Evolutionary conservation across 2,888 invertebrate species (phyloP), one percentile per base, ranked within the genome.

Genomic region (Uropetala carovei): DNA sequence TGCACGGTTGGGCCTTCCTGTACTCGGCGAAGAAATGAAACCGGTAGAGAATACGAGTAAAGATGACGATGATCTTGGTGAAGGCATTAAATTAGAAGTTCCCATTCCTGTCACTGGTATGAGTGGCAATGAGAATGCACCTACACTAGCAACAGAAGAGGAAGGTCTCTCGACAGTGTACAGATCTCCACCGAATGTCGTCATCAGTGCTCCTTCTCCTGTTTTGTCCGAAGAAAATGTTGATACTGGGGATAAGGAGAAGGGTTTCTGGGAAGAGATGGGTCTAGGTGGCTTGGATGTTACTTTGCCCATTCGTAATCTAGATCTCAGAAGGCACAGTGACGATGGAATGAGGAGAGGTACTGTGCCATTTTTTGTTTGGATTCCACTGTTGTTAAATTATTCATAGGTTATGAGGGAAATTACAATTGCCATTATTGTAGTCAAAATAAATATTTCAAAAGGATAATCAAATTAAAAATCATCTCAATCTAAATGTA

Each of bases 311-410:
- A 89, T 89, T n/a, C 89, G 89, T 60, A 93, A 93, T 91, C 93
- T 93, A 89, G 93, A 93, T 92, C 93, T 94, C 18, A 93, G 94
- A 93, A 94, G 94, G 93, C 94, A 94, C 92, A 95, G 94, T 91
- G 94, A 94, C 84, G 95, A 94, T 92, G 95, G 95, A 92, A 95
- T 95, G 94, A 95, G 95, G 93, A 95, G 95, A 94, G 93, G 95
- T 95, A 93, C 11, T 11, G 9, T 86, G 13, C 30, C n/a, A 57
- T n/a, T 84, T 57, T 57, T 57, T 84, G 56, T 84, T 30, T 27
- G 27, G 11, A 22, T 11, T 27, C 13, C 27, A 11, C 75, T 14
- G 10, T 75, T 43, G 43, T 5, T 43, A 43, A 43, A 43, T 43
- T 43, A 43, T 43, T 43, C 43, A 43, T 43, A 43, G 5, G 43